Evolutionary conservation across 2,113 vertebrate species (phyloP), one percentile per base, ranked within the genome.

Genomic region (Podarcis raffonei): DNA sequence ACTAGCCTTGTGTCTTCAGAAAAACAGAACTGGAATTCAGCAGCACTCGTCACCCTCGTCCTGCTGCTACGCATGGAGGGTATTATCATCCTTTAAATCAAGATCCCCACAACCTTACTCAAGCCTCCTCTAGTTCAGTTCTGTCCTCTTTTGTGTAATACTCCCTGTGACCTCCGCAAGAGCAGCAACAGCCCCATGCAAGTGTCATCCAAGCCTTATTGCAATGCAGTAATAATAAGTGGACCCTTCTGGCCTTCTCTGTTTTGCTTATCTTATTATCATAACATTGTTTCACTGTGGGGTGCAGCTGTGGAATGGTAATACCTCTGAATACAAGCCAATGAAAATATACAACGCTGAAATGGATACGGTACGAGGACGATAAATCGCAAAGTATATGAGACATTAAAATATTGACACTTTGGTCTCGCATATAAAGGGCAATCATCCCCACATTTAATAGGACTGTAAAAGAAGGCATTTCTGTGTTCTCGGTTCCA

Each of bases 311-410:
- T 15, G 32, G 62, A 90, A 90, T 0, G 0, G 85, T 87, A 91
- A 89, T 2, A 89, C 20, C 27, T 0, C 0, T 89, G 91, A 81
- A 89, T 91, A 89, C 4, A 30, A 87, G 62, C 75, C 91, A 89
- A 77, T 9, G 15, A 77, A 92, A 92, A 88, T 48, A 89, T 0
- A 66, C 27, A 57, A 83, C 16, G 15, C 59, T 27, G 48, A 68
- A 65, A 91, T 12, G 59, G 23, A 42, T 85, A 4, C 23, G 78
- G 35, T 53, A 86, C 27, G 69, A 62, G 78, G 81, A 69, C 62
- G 68, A 69, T 86, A 90, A 83, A 86, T 71, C 16, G 42, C 59
- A 69, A 82, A 86, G 69, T n/a, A 59, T 53, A 16, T 39, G 39
- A 83, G 84, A 85, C 8, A 30, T 85, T 30, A 89, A 89, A 39